These are phyloP conservation scores for Eremophila alpestris DNA, from an alignment of 2,797 vertebrate species.

Conservation along the genomic window DNA sequence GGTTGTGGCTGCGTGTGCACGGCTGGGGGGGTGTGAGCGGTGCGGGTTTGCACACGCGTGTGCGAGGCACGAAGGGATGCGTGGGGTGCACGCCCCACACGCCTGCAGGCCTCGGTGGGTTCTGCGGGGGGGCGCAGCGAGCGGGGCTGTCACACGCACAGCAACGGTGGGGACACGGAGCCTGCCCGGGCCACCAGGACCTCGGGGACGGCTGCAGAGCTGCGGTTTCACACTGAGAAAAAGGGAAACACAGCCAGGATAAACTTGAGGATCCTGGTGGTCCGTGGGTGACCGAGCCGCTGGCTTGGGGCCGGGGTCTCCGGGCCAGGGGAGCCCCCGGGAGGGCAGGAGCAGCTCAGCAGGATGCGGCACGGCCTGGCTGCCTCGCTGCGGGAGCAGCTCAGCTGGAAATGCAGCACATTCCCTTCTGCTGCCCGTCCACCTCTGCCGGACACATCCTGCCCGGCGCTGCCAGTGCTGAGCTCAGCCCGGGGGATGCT, in stretches of 20 bases:
- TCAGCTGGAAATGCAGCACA: neutral
- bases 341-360: neutral
- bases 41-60: neutral
- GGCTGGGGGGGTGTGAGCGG: neutral
- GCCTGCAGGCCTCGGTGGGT: fast-evolving
- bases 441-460: neutral
- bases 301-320: fast-evolving
- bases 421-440: neutral
- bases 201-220: neutral
- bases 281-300: fast-evolving
- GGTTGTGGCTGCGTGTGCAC: neutral
- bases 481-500: fast-evolving
- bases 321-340: neutral
- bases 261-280: neutral
- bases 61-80: neutral
- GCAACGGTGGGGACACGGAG: fast-evolving
- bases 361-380: neutral
- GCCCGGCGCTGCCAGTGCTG: fast-evolving
- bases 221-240: fast-evolving
- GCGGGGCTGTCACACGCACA: fast-evolving
- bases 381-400: neutral
- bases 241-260: fast-evolving
- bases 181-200: neutral
- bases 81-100: neutral
- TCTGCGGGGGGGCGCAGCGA: neutral